Evolutionary conservation across 2,888 invertebrate species (phyloP).

Genomic region (Drosophila mettleri): DNA sequence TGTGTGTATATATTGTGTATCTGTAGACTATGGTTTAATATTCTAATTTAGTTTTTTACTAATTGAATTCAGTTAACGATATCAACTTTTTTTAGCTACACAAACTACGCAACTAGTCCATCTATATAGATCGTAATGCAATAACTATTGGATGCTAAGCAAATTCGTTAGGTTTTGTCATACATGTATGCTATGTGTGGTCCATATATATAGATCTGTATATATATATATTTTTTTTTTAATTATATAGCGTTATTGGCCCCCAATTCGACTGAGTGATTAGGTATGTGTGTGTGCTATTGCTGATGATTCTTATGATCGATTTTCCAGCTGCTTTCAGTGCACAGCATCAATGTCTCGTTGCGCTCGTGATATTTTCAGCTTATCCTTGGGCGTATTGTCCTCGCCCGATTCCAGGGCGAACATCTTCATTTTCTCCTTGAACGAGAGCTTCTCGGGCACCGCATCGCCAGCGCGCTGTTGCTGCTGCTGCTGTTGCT

Average conservation of each 20-base stretch:
- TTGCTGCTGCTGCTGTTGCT: slow-evolving; percentile 89
- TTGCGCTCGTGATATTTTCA: slow-evolving; percentile 97
- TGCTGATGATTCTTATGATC: slow-evolving; percentile 29
- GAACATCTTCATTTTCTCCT: slow-evolving; percentile 99
- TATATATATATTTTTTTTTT: slow-evolving; percentile 18
- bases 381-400: slow-evolving; percentile 96
- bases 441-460: slow-evolving; percentile 97
- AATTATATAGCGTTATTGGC: slow-evolving; percentile 62
- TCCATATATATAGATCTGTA: slow-evolving; percentile 34
- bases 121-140: slow-evolving; percentile 32
- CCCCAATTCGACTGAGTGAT: slow-evolving; percentile 53
- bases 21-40: slow-evolving; percentile 40
- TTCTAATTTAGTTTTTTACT: slow-evolving; percentile 63
- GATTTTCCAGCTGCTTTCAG: slow-evolving; percentile 81
- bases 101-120: slow-evolving; percentile 31
- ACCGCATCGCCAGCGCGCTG: slow-evolving; percentile 85
- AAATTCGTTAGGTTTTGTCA: slow-evolving; percentile 77
- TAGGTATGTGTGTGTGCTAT: slow-evolving; percentile 26
- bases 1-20: slow-evolving; percentile 11
- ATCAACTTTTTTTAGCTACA: slow-evolving; percentile 43
- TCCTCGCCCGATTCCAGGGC: slow-evolving; percentile 98
- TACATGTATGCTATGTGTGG: slow-evolving; percentile 31
- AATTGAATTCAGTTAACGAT: slow-evolving; percentile 72
- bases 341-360: slow-evolving; percentile 94
- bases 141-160: slow-evolving; percentile 70